These are phyloP conservation scores for Oryzias dopingdopingensis DNA, from an alignment of 2,797 vertebrate genomes.

Conservation along the genomic window DNA sequence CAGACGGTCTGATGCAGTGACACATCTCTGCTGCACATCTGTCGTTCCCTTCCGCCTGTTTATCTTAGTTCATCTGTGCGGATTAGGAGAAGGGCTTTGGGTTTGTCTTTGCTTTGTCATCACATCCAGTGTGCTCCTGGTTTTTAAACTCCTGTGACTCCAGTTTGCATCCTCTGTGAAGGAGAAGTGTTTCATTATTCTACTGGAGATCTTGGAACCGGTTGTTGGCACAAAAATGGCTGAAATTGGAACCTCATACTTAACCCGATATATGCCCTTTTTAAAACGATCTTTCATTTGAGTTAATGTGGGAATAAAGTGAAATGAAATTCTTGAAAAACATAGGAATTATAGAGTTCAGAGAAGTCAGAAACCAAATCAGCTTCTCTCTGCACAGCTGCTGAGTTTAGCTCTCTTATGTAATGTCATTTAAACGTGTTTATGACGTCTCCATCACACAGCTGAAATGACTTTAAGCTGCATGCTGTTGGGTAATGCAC, in stretches of 20 bases:
- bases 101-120: conserved; percentile 61
- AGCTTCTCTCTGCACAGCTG: conserved; percentile 58
- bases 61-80: conserved; percentile 52
- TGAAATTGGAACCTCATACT: too few species aligned
- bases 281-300: too few species aligned
- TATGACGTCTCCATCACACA: conserved; percentile 60
- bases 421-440: conserved; percentile 68
- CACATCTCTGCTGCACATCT: conserved; percentile 56
- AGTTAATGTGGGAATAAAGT: not conserved
- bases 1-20: conserved; percentile 29
- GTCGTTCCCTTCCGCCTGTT: conserved; percentile 33
- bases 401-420: conserved; percentile 55
- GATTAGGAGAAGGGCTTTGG: conserved; percentile 66
- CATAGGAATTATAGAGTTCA: conserved; percentile 34
- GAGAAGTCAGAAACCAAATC: conserved; percentile 32
- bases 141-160: conserved; percentile 16
- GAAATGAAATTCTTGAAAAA: conserved; percentile 58
- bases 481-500: conserved; percentile 19
- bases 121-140: conserved; percentile 16
- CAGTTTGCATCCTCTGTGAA: conserved; percentile 42
- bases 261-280: too few species aligned
- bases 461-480: conserved; percentile 51
- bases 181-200: conserved; percentile 42
- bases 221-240: conserved; percentile 21
- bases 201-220: conserved; percentile 22